Evolutionary conservation across 2,888 invertebrate genomes (phyloP).

Genomic region (Suillia variegata): DNA sequence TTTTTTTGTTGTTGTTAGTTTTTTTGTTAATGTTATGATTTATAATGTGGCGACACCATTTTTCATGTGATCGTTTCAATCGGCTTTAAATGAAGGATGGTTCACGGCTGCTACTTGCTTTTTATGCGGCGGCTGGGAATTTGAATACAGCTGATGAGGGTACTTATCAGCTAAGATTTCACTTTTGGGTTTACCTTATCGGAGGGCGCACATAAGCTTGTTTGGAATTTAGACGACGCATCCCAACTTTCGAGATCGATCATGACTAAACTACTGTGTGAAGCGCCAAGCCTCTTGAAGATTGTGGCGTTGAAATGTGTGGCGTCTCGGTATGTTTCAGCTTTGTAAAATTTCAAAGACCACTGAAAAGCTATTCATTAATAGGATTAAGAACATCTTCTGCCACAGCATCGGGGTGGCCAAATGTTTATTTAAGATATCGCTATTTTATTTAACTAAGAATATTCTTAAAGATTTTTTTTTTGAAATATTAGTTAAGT

Average conservation of each 20-base stretch:
- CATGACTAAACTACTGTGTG: background rate
- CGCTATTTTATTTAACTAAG: no score
- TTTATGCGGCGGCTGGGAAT: background rate
- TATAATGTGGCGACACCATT: slow-evolving; percentile 29
- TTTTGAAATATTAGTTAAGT: no score
- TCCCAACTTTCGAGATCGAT: no score
- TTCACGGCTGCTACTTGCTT: background rate
- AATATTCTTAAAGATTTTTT: no score
- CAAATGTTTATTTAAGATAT: no score
- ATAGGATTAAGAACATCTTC: background rate
- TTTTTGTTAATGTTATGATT: slow-evolving; percentile 32
- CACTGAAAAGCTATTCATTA: background rate
- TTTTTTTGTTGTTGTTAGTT: slow-evolving; percentile 3
- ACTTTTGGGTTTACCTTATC: background rate
- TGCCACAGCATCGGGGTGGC: no score
- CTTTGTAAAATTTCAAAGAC: background rate
- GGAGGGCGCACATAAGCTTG: background rate
- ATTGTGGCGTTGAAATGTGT: background rate
- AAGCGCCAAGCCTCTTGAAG: background rate
- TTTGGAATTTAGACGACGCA: background rate
- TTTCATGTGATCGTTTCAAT: slow-evolving; percentile 15
- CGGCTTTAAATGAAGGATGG: slow-evolving; percentile 11
- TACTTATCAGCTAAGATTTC: background rate
- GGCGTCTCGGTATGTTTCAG: background rate
- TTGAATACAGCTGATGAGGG: background rate